Percentiles rank a stretch among this genome's conserved stretches.
Evolutionary conservation across 2,888 invertebrate species (phyloP).

Genomic region (Cantharis rustica): DNA sequence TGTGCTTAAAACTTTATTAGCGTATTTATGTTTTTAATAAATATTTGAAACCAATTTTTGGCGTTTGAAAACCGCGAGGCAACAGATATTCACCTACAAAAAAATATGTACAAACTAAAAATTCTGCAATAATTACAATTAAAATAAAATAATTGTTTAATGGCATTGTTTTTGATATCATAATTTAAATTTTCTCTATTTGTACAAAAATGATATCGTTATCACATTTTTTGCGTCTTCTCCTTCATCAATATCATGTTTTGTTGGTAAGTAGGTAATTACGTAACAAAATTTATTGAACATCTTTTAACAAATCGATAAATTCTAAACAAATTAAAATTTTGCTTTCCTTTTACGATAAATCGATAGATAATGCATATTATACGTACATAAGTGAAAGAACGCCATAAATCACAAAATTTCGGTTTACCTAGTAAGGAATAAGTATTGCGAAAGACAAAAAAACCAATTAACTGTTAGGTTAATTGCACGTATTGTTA

Average conservation of each 20-base stretch:
- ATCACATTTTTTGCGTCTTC: neutral
- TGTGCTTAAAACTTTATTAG: too few relatives aligned
- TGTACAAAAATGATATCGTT: too few relatives aligned
- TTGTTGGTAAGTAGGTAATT: neutral
- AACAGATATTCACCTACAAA: too few relatives aligned
- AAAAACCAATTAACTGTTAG: neutral
- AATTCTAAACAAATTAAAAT: slow-evolving; percentile 4
- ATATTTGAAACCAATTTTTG: too few relatives aligned
- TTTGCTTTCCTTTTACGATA: slow-evolving; percentile 9
- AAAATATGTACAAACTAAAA: too few relatives aligned
- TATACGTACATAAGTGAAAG: neutral
- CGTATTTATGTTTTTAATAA: too few relatives aligned
- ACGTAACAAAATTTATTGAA: neutral
- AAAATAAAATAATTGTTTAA: too few relatives aligned
- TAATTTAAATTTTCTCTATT: too few relatives aligned
- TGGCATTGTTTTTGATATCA: too few relatives aligned
- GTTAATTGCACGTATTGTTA: neutral
- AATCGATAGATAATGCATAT: neutral
- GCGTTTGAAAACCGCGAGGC: too few relatives aligned
- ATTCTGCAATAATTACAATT: too few relatives aligned
- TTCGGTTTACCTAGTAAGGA: neutral
- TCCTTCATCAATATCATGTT: neutral
- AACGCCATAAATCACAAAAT: neutral
- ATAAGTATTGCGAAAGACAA: neutral
- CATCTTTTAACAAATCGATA: neutral